Evolutionary conservation across 1,140 invertebrate species (phyloP), one percentile per base, ranked within the genome.

Genomic region (Brachystomella parvula): DNA sequence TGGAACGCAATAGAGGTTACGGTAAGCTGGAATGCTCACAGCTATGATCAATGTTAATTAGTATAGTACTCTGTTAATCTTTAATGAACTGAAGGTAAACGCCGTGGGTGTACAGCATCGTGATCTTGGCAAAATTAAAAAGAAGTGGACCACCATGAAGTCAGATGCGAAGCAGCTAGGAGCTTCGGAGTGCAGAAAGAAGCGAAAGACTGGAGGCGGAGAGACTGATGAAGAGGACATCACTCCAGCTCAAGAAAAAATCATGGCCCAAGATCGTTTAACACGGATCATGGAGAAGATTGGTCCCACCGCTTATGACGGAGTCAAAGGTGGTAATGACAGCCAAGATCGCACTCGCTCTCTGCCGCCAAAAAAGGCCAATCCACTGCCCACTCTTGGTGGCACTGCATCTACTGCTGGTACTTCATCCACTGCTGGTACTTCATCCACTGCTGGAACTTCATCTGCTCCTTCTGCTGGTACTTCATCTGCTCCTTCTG

Each of bases 151-250:
- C 39, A 44, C 9, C 9, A 44, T 44, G 39, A 44, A 44, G 39
- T 44, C 39, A 44, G 39, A 44, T 44, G 39, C 39, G 9, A 44
- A 44, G n/a, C 39, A 44, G n/a, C 9, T 44, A 12, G 39, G 39
- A 44, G 39, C 39, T 12, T 12, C 53, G 9, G 24, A 9, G 6
- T 12, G 6, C 9, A 19, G 24, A 19, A 26, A 56, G 26, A 19
- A 56, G 26, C 6, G 12, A 24, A 56, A 56, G 24, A 56, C 53
- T n/a, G 53, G 12, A 15, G 53, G 53, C 12, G 53, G 53, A 6
- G 53, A 56, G 24, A 56, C 53, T 12, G 53, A 56, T 26, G 53
- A 56, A 56, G 53, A 56, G 53, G 26, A 56, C 9, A 21, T 56
- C 6, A 15, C 53, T 26, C 12, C 12, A 26, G 26, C 12, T 6